Base-by-base conservation (phyloP, 2,797 vertebrate genomes). In the Helarctos malayanus region DNA sequence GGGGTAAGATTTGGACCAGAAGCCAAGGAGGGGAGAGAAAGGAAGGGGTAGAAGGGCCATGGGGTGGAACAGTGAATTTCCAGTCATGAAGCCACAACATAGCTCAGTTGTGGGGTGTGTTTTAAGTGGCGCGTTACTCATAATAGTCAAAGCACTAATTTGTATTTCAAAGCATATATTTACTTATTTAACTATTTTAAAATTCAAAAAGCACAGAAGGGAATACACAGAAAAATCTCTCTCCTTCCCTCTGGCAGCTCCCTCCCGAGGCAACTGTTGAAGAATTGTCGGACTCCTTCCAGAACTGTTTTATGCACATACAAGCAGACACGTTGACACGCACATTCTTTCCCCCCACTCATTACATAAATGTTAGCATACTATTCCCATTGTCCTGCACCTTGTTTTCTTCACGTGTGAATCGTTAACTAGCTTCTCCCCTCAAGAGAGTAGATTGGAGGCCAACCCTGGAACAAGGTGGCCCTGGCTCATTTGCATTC, bases 131-230 rank as follows among this genome's bases (percentile, higher is more conserved):
- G 19, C 65, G n/a, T 14, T 85, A 29, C 38, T 63, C 35, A 7
- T 9, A 5, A 23, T 14, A 71, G 35, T 47, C 69, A 65, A 92
- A 41, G 57, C 5, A 14, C 12, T 29, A 3, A 32, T 8, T 47
- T 21, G 5, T n/a, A 52, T 82, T 91, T 93, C 68, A 61, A 80
- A n/a, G 35, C 32, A 49, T 7, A 2, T 18, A 21, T 91, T 91
- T 84, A 65, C 59, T 94, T 83, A 82, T 25, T 49, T 68, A 93
- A 59, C 57, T 45, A n/a, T 35, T 63, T 96, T 63, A 68, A 76
- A 90, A 86, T 49, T 85, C 65, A 38, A 81, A 87, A 79, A 35
- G 47, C 82, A 61, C 59, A 49, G 89, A 79, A 76, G 52, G 56
- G 69, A 38, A 49, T 11, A 18, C 13, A 8, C 19, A 59, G 32